phyloP scores from a whole-genome alignment of 2,113 vertebrate genomes.

The Aldabrachelys gigantea region DNA sequence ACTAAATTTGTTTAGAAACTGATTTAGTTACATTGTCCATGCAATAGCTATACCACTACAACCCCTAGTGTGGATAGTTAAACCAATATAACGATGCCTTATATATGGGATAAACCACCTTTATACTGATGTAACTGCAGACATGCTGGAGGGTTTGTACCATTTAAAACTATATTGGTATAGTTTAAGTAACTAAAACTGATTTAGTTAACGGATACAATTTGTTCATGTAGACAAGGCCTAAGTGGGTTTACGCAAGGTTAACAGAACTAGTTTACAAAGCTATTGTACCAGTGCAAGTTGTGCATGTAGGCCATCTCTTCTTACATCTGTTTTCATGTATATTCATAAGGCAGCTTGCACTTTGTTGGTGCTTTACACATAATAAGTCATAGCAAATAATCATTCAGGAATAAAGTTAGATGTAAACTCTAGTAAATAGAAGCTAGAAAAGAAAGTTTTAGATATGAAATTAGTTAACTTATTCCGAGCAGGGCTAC shows the following conservation, averaged over 20 bases:
- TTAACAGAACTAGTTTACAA: background rate
- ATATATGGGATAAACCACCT: background rate
- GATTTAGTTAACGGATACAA: background rate
- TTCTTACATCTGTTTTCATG: background rate
- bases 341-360: background rate
- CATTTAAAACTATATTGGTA: background rate
- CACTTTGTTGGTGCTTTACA: background rate
- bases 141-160: background rate
- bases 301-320: background rate
- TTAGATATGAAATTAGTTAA: background rate
- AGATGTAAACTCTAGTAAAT: background rate
- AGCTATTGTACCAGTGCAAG: background rate
- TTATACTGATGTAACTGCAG: background rate
- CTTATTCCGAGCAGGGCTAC: background rate
- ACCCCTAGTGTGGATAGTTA: background rate
- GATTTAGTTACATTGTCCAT: background rate
- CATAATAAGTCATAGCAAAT: background rate
- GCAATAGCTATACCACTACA: background rate
- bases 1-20: background rate
- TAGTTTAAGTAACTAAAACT: background rate
- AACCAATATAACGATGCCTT: background rate
- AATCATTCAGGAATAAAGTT: background rate
- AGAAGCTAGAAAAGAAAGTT: background rate
- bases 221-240: background rate
- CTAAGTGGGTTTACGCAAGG: background rate